Evolutionary conservation across 2,888 invertebrate species (phyloP).

Genomic region (Petrophora chlorosata): DNA sequence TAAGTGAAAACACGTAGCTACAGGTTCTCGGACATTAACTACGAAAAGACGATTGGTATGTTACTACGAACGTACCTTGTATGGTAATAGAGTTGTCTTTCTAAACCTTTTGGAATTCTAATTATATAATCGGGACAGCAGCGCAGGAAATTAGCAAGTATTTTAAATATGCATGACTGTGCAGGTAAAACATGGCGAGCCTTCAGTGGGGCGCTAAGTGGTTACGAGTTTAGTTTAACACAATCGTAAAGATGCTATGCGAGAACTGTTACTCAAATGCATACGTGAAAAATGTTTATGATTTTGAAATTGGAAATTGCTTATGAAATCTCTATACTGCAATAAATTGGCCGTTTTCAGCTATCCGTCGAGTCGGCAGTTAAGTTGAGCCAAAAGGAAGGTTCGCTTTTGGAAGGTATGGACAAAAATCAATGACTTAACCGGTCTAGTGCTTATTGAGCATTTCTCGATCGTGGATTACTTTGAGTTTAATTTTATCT

Average conservation of each 20-base stretch:
- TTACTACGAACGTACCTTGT: conserved; percentile 11
- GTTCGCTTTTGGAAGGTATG: neutral
- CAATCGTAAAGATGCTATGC: conserved; percentile 24
- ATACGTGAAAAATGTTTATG: conserved; percentile 25
- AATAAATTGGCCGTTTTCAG: neutral
- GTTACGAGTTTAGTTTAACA: conserved; percentile 31
- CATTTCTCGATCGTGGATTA: neutral
- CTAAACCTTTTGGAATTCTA: conserved; percentile 28
- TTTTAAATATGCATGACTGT: conserved; percentile 22
- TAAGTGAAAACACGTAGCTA: conserved; percentile 49
- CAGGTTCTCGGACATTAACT: conserved; percentile 34
- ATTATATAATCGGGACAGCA: conserved; percentile 34
- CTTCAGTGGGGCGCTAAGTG: conserved; percentile 31
- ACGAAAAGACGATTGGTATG: conserved; percentile 14
- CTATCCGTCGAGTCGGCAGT: neutral
- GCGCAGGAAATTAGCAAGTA: conserved; percentile 22
- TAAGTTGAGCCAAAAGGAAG: neutral
- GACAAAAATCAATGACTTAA: no score
- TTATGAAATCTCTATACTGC: neutral
- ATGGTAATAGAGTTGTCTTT: conserved; percentile 32
- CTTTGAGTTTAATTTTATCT: no score
- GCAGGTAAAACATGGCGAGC: conserved; percentile 18
- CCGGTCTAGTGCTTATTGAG: neutral
- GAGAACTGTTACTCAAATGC: conserved; percentile 21
- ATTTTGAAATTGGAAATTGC: conserved; percentile 12